Base-by-base conservation (phyloP, 2,113 vertebrate species). In the Alexandromys fortis region DNA sequence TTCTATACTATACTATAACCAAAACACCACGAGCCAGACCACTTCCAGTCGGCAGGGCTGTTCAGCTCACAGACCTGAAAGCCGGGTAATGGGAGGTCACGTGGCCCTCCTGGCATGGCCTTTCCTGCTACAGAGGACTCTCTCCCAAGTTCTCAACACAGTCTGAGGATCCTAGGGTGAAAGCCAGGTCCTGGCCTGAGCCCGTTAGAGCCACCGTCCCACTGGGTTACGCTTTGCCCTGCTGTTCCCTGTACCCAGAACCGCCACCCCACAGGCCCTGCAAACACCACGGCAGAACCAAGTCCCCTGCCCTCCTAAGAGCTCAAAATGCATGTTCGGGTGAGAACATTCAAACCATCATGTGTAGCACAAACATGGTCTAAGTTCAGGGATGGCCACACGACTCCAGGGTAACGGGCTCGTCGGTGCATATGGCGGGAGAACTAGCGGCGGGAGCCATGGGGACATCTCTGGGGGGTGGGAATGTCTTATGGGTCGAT, bases 381-480 rank as follows among this genome's bases (percentile, higher is more conserved):
- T 3, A 78, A 87, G 72, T 35, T 92, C 61, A 77, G 83, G 35
- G 52, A 52, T 26, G 42, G 61, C 49, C 76, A 28, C 58, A 30
- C 30, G 77, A 24, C 58, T 79, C 55, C 26, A 26, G 77, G 67
- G 28, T 42, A 75, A 38, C 0, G 47, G 47, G 75, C 65, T 83
- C 70, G 63, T 35, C 1, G 30, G 26, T 13, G 12, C 21, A 5
- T 33, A 22, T 7, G 7, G 70, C 38, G 21, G n/a, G 4, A 5
- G 77, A 5, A 16, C 0, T 49, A n/a, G 49, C 11, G 16, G 11
- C 13, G 1, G 26, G 9, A 38, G 47, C 9, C n/a, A 55, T 1
- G 7, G 26, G 61, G 47, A 33, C 47, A 65, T 77, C 24, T 61
- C 47, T 30, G 1, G 4, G 7, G 5, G 11, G 8, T 2, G 2